Conservation (phyloP, 2,888 invertebrate genomes). For the Mellilla xanthometata region DNA sequence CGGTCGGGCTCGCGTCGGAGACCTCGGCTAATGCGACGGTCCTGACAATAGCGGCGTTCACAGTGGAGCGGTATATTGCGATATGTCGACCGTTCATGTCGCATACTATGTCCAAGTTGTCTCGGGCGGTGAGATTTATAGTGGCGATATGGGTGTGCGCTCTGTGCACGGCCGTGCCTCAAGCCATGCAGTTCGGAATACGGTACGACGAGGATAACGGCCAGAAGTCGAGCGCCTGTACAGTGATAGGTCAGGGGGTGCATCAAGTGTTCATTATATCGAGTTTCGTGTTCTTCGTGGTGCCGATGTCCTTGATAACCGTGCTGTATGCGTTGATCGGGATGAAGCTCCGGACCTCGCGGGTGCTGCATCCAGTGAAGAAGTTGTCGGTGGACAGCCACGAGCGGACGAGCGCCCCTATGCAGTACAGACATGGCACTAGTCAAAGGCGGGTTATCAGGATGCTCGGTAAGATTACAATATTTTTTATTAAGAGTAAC, state of each 20-base stretch:
- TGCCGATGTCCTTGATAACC: slow-evolving; percentile 93
- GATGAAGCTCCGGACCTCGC: slow-evolving; percentile 86
- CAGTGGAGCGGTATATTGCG: slow-evolving; percentile 93
- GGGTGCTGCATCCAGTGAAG: slow-evolving; percentile 83
- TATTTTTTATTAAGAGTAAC: neutral
- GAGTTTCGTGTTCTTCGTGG: slow-evolving; percentile 91
- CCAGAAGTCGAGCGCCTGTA: slow-evolving; percentile 77
- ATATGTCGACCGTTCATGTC: slow-evolving; percentile 93
- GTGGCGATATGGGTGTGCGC: slow-evolving; percentile 90
- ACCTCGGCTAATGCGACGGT: slow-evolving; percentile 94
- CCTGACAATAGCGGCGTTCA: slow-evolving; percentile 93
- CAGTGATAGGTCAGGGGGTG: slow-evolving; percentile 81
- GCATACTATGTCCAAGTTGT: slow-evolving; percentile 92
- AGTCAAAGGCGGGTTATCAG: slow-evolving; percentile 87
- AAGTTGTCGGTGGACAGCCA: slow-evolving; percentile 75
- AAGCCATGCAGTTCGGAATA: slow-evolving; percentile 91
- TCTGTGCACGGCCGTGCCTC: slow-evolving; percentile 88
- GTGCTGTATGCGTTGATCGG: slow-evolving; percentile 91
- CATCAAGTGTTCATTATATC: slow-evolving; percentile 91
- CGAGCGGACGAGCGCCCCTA: slow-evolving; percentile 55
- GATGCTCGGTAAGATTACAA: slow-evolving; percentile 88
- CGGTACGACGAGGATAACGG: slow-evolving; percentile 75
- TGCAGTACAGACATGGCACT: slow-evolving; percentile 79
- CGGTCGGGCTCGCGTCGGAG: slow-evolving; percentile 90
- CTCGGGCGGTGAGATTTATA: slow-evolving; percentile 90